These are phyloP conservation scores for Myripristis murdjan DNA, from an alignment of 2,797 vertebrate genomes.

Conservation along the genomic window DNA sequence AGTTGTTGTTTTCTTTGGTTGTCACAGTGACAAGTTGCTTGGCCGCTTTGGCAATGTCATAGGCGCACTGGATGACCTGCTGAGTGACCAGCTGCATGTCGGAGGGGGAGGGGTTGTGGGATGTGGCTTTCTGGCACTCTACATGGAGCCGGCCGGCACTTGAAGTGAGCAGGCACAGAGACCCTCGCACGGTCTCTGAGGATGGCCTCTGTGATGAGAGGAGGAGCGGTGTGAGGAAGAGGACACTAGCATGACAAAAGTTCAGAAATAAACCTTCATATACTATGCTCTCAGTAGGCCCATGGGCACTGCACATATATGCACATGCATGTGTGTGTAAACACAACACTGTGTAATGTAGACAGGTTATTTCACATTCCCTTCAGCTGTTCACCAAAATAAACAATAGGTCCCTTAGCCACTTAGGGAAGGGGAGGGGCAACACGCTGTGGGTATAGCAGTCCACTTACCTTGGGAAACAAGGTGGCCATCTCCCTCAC, in stretches of 20 bases:
- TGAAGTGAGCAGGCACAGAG: conserved; percentile 94
- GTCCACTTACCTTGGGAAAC: conserved; percentile 94
- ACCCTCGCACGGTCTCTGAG: conserved; percentile 92
- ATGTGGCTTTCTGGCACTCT: conserved; percentile 93
- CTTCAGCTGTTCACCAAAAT: conserved; percentile 48
- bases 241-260: conserved; percentile 27
- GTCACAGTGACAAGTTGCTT: conserved; percentile 99
- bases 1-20: conserved; percentile 98
- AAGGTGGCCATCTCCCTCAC: conserved; percentile 98
- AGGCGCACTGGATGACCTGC: conserved; percentile 99
- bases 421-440: conserved; percentile 17
- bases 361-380: conserved; percentile 24
- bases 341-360: conserved; percentile 35
- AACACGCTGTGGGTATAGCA: conserved; percentile 10
- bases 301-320: background rate
- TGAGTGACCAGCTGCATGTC: conserved; percentile 97
- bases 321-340: conserved; percentile 5
- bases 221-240: conserved; percentile 26
- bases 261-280: conserved; percentile 31
- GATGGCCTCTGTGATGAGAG: conserved; percentile 89
- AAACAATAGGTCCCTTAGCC: conserved; percentile 39
- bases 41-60: conserved; percentile 99
- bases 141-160: conserved; percentile 95
- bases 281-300: conserved; percentile 14
- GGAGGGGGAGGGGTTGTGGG: conserved; percentile 83